phyloP scores from a whole-genome alignment of 2,113 vertebrate genomes.

The Chionomys nivalis region DNA sequence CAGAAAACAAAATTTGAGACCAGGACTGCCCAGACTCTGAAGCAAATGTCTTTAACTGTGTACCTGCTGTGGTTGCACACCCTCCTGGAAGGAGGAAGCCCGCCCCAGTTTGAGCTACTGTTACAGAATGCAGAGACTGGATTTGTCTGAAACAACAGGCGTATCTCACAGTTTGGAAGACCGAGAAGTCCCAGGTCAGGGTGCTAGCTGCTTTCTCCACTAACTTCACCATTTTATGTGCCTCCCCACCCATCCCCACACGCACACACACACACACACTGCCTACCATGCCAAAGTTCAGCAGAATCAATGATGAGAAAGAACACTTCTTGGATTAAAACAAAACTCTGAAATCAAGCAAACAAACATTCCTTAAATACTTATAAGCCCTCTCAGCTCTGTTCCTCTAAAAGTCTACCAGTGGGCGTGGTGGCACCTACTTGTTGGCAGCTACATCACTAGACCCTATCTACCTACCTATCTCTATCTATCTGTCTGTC shows the following conservation, averaged over 20 bases:
- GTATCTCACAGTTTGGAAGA: not conserved
- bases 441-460: not conserved
- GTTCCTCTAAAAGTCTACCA: not conserved
- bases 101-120: not conserved
- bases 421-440: not conserved
- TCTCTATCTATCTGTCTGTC: too few relatives aligned
- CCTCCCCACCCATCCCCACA: not conserved
- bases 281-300: not conserved
- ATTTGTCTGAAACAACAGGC: not conserved
- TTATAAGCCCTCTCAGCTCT: not conserved
- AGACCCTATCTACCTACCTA: not conserved
- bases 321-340: not conserved
- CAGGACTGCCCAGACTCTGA: not conserved
- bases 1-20: not conserved
- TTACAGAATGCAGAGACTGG: not conserved
- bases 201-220: not conserved
- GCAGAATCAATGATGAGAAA: not conserved
- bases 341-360: not conserved
- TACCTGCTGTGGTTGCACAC: rapidly evolving
- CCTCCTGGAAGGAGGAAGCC: not conserved
- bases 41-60: not conserved
- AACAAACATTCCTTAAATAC: not conserved
- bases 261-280: not conserved
- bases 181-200: not conserved
- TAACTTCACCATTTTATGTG: rapidly evolving